Evolutionary conservation across 2,113 vertebrate species (phyloP), one percentile per base, ranked within the genome.

Genomic region (Oncorhynchus tshawytscha): DNA sequence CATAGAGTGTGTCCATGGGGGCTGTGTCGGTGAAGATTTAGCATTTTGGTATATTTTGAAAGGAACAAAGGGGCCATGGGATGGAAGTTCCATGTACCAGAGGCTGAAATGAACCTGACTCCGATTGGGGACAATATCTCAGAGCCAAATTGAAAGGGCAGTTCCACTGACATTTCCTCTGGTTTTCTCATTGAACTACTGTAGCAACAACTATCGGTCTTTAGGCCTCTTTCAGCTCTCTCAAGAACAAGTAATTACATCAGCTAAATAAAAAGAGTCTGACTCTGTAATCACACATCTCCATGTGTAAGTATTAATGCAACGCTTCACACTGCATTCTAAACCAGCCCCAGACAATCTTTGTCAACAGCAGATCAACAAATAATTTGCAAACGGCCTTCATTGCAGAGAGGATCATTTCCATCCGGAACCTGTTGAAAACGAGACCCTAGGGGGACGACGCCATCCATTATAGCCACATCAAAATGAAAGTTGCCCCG

Each of bases 401-500:
- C 29, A 71, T 71, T 75, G 66, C 68, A 11, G 3, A 11, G 51
- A 67, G 60, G 25, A 64, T 70, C 6, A 72, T 65, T 71, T 76
- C 45, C 45, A 39, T 18, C 54, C 67, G 34, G 16, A 29, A 34
- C 51, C 67, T 27, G 15, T 54, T 39, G 25, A 45, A 51, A 70
- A 70, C 64, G 16, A 27, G 73, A 71, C 71, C 70, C 67, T 86
- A 57, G 75, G 59, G 48, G 51, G 31, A 22, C 6, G 54, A 31
- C 72, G 27, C 77, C 62, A 72, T 86, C 82, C 84, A 84, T 83
- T 84, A 71, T 49, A 51, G 45, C 84, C 81, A 73, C 73, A 64
- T 74, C 77, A 81, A 87, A 87, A 80, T 70, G 82, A 76, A 67
- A 82, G 72, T 76, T 83, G 65, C 85, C 39, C 62, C 20, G 80